Conservation (phyloP, 2,888 invertebrate species). For the Andrena haemorrhoa region DNA sequence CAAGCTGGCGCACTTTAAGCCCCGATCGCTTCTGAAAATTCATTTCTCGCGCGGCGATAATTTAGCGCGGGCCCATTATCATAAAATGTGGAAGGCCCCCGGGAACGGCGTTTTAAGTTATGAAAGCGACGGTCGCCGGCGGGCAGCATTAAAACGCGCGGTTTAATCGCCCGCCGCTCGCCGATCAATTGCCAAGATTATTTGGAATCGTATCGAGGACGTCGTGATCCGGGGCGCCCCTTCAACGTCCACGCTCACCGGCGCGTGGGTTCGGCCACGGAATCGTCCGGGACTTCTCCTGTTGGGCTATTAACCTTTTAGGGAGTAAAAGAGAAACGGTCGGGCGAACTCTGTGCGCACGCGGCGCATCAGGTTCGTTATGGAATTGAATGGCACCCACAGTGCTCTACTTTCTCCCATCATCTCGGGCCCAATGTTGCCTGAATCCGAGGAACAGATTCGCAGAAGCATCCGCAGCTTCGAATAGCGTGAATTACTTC, state of each 20-base stretch:
- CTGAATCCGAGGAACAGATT: no score
- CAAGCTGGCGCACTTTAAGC: slow-evolving; percentile 47
- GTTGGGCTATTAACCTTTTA: slow-evolving; percentile 2
- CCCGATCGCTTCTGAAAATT: slow-evolving; percentile 67
- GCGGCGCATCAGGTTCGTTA: no score
- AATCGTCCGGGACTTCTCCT: not conserved
- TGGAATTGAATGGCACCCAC: no score
- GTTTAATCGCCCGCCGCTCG: slow-evolving; percentile 66
- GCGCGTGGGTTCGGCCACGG: slow-evolving; percentile 24
- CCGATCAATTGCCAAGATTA: slow-evolving; percentile 75
- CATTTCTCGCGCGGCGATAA: slow-evolving; percentile 69
- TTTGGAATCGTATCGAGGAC: slow-evolving; percentile 73
- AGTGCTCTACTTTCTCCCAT: no score
- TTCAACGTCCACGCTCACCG: slow-evolving; percentile 1
- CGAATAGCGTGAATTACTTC: no score
- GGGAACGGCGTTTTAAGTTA: slow-evolving; percentile 64
- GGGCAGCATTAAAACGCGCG: slow-evolving; percentile 68
- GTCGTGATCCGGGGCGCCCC: slow-evolving; percentile 10
- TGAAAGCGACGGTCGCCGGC: slow-evolving; percentile 64
- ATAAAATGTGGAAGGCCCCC: slow-evolving; percentile 69
- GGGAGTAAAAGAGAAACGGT: not conserved
- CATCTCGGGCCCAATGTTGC: no score
- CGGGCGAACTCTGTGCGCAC: not conserved
- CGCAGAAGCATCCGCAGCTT: no score
- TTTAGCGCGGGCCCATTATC: slow-evolving; percentile 68